Percentiles rank a stretch among this genome's conserved stretches.
These are phyloP conservation scores for Heteromurus nitidus DNA, from an alignment of 2,888 invertebrate genomes.

Conservation along the genomic window DNA sequence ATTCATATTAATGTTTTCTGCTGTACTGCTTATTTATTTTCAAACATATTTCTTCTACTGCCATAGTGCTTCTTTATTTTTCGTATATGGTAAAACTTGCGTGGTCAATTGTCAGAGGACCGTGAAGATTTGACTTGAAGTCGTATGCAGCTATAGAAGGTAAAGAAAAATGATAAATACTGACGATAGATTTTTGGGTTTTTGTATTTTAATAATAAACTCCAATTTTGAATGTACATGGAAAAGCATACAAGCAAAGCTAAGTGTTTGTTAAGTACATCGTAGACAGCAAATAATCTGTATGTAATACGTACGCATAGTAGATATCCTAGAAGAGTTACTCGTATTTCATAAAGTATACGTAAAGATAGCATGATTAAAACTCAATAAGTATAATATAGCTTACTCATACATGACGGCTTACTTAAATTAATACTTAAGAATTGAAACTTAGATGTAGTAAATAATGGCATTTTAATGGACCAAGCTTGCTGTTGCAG, in stretches of 20 bases:
- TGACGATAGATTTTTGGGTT: slow-evolving; percentile 37
- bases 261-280: slow-evolving; percentile 60
- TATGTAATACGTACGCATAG: slow-evolving; percentile 38
- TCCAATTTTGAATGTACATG: slow-evolving; percentile 63
- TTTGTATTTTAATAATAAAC: slow-evolving; percentile 57
- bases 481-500: slow-evolving; percentile 68
- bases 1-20: no score
- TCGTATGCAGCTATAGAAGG: no score
- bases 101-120: no score
- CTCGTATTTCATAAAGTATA: slow-evolving; percentile 14
- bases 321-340: slow-evolving; percentile 32
- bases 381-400: slow-evolving; percentile 40
- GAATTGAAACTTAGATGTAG: slow-evolving; percentile 47
- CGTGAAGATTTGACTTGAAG: no score
- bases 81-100: no score
- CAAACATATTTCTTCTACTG: no score
- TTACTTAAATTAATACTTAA: slow-evolving; percentile 63
- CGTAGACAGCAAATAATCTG: slow-evolving; percentile 50
- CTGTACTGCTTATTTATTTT: no score
- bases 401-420: slow-evolving; percentile 33
- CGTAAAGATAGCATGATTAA: slow-evolving; percentile 28
- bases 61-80: no score
- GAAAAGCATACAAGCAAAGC: slow-evolving; percentile 67
- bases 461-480: slow-evolving; percentile 69
- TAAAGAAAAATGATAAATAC: no score